These are phyloP conservation scores for Chlorocebus sabaeus DNA, from an alignment of 2,113 vertebrate species.

Conservation along the genomic window DNA sequence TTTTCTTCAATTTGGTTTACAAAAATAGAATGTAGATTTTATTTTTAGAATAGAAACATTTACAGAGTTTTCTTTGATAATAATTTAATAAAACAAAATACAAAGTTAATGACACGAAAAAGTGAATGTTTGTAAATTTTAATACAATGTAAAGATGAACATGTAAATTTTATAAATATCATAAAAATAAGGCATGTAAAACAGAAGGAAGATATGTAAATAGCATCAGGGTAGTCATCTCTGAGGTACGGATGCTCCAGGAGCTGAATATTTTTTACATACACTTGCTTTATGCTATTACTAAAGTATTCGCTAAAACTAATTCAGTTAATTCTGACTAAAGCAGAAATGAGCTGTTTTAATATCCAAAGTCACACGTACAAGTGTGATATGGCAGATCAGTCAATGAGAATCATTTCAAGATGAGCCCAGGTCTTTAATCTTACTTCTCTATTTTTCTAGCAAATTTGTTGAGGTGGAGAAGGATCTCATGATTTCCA, in stretches of 20 bases:
- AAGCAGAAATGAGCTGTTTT: background rate
- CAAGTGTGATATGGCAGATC: background rate
- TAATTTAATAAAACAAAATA: background rate
- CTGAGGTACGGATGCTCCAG: background rate
- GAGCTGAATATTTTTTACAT: background rate
- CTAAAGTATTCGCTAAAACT: background rate
- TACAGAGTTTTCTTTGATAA: background rate
- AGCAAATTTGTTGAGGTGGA: background rate
- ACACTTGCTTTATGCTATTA: background rate
- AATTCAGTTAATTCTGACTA: background rate
- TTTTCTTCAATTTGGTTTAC: background rate
- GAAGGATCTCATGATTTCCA: background rate
- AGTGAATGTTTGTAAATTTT: background rate
- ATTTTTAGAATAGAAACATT: background rate
- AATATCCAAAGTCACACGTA: background rate
- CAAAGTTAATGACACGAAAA: background rate
- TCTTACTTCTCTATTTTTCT: background rate
- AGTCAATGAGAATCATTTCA: background rate
- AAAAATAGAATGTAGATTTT: background rate
- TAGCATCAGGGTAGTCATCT: background rate
- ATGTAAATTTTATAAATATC: background rate
- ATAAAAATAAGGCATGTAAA: background rate
- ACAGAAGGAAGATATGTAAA: background rate
- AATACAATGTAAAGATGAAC: background rate
- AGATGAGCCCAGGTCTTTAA: background rate